A percentile compares a stretch with the other conserved stretches of the same genome.
Evolutionary conservation across 2,797 vertebrate genomes (phyloP).

Genomic region (Sebastes glaucus): DNA sequence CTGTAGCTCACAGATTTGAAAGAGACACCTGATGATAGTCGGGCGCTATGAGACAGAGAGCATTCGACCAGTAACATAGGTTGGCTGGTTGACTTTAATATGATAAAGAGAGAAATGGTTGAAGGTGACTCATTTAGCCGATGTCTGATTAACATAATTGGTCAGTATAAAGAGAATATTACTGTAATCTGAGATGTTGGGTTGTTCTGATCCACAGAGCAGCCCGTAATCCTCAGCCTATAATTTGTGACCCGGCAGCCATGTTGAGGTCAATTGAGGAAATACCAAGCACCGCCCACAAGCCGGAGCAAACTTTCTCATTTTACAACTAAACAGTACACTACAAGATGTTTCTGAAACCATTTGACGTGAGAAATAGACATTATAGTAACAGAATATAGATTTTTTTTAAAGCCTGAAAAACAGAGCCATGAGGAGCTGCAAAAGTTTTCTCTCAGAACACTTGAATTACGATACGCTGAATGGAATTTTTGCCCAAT

Average conservation of each 20-base stretch:
- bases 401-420: too few relatives aligned
- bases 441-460: too few relatives aligned
- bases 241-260: too few relatives aligned
- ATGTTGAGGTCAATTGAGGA: background rate
- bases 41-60: background rate
- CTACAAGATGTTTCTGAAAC: too few relatives aligned
- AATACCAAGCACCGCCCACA: background rate
- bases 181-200: background rate
- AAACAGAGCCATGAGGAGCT: too few relatives aligned
- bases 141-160: background rate
- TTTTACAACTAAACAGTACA: too few relatives aligned
- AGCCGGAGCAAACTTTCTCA: too few relatives aligned
- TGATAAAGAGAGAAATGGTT: background rate
- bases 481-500: too few relatives aligned
- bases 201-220: background rate
- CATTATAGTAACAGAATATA: too few relatives aligned
- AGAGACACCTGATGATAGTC: background rate
- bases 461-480: too few relatives aligned
- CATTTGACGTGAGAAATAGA: too few relatives aligned
- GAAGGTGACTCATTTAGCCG: background rate
- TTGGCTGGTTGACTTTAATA: slow-evolving; percentile 1
- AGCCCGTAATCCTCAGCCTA: background rate
- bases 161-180: background rate
- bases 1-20: slow-evolving; percentile 25
- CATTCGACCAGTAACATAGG: background rate